Evolutionary conservation across 1,140 invertebrate species (phyloP).

Genomic region (Tetramorium alpestre): DNA sequence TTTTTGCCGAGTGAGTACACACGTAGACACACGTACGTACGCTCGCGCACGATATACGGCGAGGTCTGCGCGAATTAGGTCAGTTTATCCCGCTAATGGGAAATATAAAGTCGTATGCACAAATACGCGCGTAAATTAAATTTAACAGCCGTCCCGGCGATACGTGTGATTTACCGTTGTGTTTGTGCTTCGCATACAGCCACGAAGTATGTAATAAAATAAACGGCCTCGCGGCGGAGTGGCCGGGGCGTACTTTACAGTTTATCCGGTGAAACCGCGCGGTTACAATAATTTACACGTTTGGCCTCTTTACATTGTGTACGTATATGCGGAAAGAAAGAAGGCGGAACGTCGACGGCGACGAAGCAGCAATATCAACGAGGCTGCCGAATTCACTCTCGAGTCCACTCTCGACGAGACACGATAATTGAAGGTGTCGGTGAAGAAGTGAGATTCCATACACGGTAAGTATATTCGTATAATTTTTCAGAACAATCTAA

Average conservation of each 20-base stretch:
- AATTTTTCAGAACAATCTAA: neutral
- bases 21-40: neutral
- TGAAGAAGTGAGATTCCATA: neutral
- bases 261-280: conserved; percentile 47
- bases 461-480: neutral
- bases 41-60: conserved; percentile 2
- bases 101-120: conserved; percentile 83
- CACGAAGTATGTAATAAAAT: conserved; percentile 80
- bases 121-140: conserved; percentile 83
- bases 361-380: conserved; percentile 11
- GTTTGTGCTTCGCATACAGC: conserved; percentile 79
- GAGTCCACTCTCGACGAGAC: conserved; percentile 4
- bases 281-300: conserved; percentile 73
- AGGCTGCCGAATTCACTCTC: conserved; percentile 34
- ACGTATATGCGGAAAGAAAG: conserved; percentile 34
- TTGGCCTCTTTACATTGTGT: conserved; percentile 66
- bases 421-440: conserved; percentile 39
- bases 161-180: conserved; percentile 82
- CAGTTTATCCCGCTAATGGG: conserved; percentile 84
- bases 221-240: conserved; percentile 57
- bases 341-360: neutral
- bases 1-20: neutral
- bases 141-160: conserved; percentile 78
- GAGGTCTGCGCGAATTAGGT: conserved; percentile 78
- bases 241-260: conserved; percentile 54